Evolutionary conservation across 2,113 vertebrate genomes (phyloP), one percentile per base, ranked within the genome.

Genomic region (Toxotes jaculatrix): DNA sequence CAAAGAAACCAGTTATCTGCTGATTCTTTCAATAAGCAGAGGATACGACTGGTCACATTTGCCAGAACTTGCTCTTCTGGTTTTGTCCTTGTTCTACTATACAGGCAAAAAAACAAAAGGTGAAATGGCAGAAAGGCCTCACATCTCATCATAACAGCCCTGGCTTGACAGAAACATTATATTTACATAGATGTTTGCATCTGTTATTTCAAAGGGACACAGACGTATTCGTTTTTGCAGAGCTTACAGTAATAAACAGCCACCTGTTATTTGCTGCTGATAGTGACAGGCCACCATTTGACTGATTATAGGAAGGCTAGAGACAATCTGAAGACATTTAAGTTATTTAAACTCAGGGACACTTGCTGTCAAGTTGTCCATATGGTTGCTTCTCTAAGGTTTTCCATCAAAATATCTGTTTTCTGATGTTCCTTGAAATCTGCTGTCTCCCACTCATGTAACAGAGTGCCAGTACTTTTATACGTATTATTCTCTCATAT

Each of bases 31-130:
- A 13, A 1, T 47, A 21, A 17, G 21, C 17, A 19, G 5, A 12
- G 31, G 11, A n/a, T 0, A n/a, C 2, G 1, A 12, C 12, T 45
- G 40, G 7, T 61, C 9, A 40, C 31, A 40, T 53, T 63, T 64
- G 9, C 9, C 12, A 60, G 21, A 81, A 67, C 77, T 16, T 72
- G 64, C 23, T 85, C 6, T 34, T 73, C 55, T 66, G 63, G 71
- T 57, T 79, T 69, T 63, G 31, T 23, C 14, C 16, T 6, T 4
- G 64, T 23, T 64, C 6, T 9, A 65, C 8, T 31, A 43, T 38
- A 59, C 10, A 3, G 3, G 5, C 12, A 55, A n/a, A 49, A 14
- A n/a, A 17, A 0, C 3, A 70, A n/a, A 27, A 72, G 4, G 49
- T 65, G 36, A 66, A n/a, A 38, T 12, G 13, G 8, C 17, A 59